Conservation (phyloP, 2,113 vertebrate species). For the Etia nguti region DNA sequence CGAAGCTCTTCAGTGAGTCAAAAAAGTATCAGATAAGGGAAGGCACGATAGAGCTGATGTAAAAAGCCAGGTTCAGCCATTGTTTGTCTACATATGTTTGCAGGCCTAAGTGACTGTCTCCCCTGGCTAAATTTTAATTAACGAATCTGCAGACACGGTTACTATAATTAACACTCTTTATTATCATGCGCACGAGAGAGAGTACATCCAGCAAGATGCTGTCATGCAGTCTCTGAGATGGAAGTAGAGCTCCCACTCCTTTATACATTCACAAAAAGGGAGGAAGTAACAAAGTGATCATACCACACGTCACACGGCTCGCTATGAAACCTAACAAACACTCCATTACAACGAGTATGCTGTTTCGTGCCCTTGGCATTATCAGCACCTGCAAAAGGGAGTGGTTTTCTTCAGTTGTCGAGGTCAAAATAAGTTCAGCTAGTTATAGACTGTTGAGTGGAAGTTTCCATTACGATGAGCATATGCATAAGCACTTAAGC, state of each 20-base stretch:
- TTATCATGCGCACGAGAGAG: neutral
- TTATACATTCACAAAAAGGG: neutral
- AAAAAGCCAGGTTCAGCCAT: neutral
- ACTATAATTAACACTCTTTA: neutral
- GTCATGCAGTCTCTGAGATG: neutral
- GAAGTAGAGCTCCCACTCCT: neutral
- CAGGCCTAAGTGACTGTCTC: neutral
- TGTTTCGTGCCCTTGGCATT: neutral
- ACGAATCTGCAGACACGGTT: neutral
- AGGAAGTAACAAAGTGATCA: neutral
- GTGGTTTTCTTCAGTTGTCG: neutral
- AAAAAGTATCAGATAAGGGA: neutral
- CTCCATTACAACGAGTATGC: neutral
- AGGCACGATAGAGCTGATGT: neutral
- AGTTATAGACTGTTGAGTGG: neutral
- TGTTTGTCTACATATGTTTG: neutral
- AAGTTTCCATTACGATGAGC: neutral
- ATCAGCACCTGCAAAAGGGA: neutral
- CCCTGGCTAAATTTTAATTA: neutral
- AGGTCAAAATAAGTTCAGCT: neutral
- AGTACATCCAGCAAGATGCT: neutral
- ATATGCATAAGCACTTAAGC: neutral
- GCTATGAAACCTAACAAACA: neutral
- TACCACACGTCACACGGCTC: accelerated
- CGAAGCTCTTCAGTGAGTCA: neutral